Conservation (phyloP, 2,113 vertebrate species). For the Sander vitreus region DNA sequence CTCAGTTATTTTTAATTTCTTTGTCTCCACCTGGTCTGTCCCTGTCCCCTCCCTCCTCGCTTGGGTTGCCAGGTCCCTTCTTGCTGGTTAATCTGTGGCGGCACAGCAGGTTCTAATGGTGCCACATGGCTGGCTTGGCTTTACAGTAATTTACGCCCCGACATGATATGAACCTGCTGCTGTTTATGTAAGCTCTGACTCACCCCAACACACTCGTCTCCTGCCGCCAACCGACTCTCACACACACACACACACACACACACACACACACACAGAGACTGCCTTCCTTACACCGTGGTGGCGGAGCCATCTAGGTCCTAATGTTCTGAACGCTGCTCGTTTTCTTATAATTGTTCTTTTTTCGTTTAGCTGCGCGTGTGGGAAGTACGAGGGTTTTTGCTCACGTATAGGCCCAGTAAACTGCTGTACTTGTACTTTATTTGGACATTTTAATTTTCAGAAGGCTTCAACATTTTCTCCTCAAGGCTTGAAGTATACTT, state of each 20-base stretch:
- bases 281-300: not conserved
- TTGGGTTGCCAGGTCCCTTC: conserved; percentile 34
- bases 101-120: conserved; percentile 60
- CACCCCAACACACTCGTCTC: conserved; percentile 37
- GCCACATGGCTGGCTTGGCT: conserved; percentile 60
- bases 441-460: too few relatives aligned
- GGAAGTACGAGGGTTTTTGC: too few relatives aligned
- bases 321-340: conserved; percentile 29
- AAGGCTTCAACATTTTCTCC: too few relatives aligned
- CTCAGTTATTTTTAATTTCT: not conserved
- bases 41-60: not conserved
- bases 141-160: conserved; percentile 71
- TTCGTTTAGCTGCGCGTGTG: not conserved
- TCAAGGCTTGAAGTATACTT: too few relatives aligned
- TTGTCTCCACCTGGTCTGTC: not conserved
- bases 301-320: conserved; percentile 48
- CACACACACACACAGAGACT: conserved; percentile 4
- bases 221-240: conserved; percentile 12
- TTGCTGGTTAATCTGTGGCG: conserved; percentile 21
- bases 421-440: too few relatives aligned
- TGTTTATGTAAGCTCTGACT: conserved; percentile 66
- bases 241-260: not conserved
- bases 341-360: conserved; percentile 18
- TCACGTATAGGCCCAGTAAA: too few relatives aligned
- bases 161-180: conserved; percentile 65